phyloP scores from a whole-genome alignment of 2,113 vertebrate species.

The Hemiscyllium ocellatum region DNA sequence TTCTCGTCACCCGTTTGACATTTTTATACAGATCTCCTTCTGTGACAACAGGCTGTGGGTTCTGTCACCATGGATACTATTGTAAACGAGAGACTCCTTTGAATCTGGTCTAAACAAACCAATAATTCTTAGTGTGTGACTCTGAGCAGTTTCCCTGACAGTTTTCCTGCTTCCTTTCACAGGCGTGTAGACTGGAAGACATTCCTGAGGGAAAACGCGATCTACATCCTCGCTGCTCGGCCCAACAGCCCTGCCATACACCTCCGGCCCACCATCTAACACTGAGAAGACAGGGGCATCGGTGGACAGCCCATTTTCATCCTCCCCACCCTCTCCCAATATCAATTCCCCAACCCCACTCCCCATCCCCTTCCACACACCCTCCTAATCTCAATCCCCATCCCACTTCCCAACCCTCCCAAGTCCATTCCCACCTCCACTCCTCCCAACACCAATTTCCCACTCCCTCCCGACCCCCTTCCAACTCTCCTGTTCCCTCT shows the following conservation, averaged over 20 bases:
- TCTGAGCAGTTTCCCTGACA: background rate
- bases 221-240: constrained; percentile 80
- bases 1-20: background rate
- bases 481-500: too few species aligned
- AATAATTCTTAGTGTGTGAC: background rate
- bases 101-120: background rate
- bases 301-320: constrained; percentile 37
- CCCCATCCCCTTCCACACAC: background rate
- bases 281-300: background rate
- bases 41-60: background rate
- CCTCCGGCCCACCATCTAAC: constrained; percentile 75
- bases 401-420: too few species aligned
- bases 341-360: too few species aligned
- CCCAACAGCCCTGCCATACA: constrained; percentile 85
- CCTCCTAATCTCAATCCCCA: background rate
- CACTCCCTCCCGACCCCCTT: too few species aligned
- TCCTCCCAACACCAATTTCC: too few species aligned
- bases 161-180: constrained; percentile 38
- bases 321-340: constrained; percentile 35
- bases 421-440: too few species aligned
- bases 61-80: background rate
- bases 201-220: constrained; percentile 75
- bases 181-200: constrained; percentile 73
- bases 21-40: background rate
- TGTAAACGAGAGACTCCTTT: background rate